Evolutionary conservation across 2,888 invertebrate species (phyloP).

Genomic region (Rhogogaster chlorosoma): DNA sequence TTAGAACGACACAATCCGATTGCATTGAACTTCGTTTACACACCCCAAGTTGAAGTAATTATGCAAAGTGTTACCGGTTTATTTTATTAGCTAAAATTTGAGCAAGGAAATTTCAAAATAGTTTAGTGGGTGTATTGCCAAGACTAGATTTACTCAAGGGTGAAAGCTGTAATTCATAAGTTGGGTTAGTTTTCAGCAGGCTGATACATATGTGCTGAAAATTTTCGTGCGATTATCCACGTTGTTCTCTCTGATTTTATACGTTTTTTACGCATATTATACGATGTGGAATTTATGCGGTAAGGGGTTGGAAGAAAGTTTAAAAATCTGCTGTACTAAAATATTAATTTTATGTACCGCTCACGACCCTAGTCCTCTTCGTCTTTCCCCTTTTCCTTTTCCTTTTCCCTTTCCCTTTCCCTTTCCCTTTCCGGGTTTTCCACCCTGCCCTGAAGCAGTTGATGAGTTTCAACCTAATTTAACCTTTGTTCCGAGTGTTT

Average conservation of each 20-base stretch:
- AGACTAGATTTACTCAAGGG: not conserved
- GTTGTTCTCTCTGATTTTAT: not conserved
- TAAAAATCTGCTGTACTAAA: not conserved
- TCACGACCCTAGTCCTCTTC: not conserved
- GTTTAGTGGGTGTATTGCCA: not conserved
- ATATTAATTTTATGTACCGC: not conserved
- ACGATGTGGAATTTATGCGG: not conserved
- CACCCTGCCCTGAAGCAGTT: not conserved
- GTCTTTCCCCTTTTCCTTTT: not conserved
- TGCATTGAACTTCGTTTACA: not conserved
- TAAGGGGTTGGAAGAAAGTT: not conserved
- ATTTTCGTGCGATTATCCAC: not conserved
- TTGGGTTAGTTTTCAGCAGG: not conserved
- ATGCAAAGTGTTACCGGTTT: not conserved
- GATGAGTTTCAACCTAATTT: conserved; percentile 12
- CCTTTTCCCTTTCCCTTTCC: not conserved
- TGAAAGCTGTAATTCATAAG: not conserved
- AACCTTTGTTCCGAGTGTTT: conserved; percentile 17
- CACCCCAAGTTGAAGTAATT: not conserved
- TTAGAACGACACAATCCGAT: not conserved
- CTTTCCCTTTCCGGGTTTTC: not conserved
- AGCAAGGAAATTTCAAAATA: not conserved
- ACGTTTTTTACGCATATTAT: not conserved
- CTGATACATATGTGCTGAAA: not conserved
- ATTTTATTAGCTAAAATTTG: not conserved